Base-by-base conservation (phyloP, 2,797 vertebrate genomes). In the Scomberomorus guttatus region DNA sequence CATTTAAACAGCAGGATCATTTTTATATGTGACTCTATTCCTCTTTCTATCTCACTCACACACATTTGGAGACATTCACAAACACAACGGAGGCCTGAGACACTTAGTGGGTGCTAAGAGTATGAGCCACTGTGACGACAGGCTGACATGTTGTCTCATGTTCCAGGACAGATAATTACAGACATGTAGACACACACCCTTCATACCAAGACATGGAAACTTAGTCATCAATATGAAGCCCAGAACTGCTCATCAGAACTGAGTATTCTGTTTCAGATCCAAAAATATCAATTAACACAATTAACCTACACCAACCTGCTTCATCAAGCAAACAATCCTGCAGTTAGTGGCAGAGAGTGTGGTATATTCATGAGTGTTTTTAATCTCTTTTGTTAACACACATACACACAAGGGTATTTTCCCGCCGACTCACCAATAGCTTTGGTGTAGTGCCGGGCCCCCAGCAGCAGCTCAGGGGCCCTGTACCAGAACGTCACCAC, bases 401-500 rank as follows among this genome's bases (percentile, higher is more conserved):
- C 27, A 61, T 5, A 56, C 15, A 44, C 15, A 6, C 0, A 8
- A 32, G 37, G 32, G 42, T 27, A 2, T 20, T 22, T 15, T 34
- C 4, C 5, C 54, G 5, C 13, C 3, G 13, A 95, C 97, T 96
- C 92, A 99, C 98, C 98, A 48, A 99, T 99, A 87, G 98, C 98
- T 95, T 99, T 99, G 92, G 98, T 99, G 92, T 99, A 99, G 93
- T 99, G 98, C 64, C 98, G 95, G 61, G 98, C 98, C 81, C 98
- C 98, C 74, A 99, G 96, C 83, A 99, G 96, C 75, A 99, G 94
- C 90, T 99, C 98, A 72, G 98, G 98, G 88, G 98, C 98, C 92
- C 98, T 95, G 95, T 99, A 99, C 98, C 98, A 99, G 95, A 99
- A 99, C 0, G 98, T 99, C 90, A 99, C 98, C 86, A 99, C 98